Base-by-base conservation (phyloP, 2,888 invertebrate genomes). In the Netelia melanura region DNA sequence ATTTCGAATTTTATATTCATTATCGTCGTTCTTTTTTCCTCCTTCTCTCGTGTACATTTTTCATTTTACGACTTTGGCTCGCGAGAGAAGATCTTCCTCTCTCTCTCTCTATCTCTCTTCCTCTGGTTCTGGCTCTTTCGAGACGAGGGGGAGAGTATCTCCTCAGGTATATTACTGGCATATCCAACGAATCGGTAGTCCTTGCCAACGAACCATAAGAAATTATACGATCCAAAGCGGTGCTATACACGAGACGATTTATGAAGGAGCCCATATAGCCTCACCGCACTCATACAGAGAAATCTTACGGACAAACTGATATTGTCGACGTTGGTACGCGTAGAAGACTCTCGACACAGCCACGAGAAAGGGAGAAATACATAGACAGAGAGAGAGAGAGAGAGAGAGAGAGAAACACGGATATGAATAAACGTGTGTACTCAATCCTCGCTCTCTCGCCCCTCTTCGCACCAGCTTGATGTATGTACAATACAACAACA, bases 121-220 rank as follows among this genome's bases (percentile, higher is more conserved):
- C 61, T 43, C 17, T 25, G 5, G 3, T 5, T 30, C 48, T 67
- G 17, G 67, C n/a, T 48, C 58, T 54, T 65, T 68, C 58, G n/a
- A 30, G 6, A 30, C 11, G 48, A 23, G n/a, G 17, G 38, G 17
- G 25, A 44, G 30, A 61, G 30, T 78, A 75, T 62, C 44, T 43
- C 62, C 71, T 65, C 81, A 79, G 84, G 84, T 81, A 85, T 81
- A 85, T 79, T 75, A 77, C 72, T 43, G 67, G 44, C 72, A 65
- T 78, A 83, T 77, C 82, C 78, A 74, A 64, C 30, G 78, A 79
- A 83, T 83, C 81, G 78, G 84, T 85, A 85, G 84, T 85, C 75
- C 70, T 23, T 54, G 72, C 74, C 77, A 64, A 70, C 81, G 81
- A 81, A 78, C 81, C 84, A 75, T 79, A 81, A 81, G 81, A 75